These are phyloP conservation scores for Tupaia tana DNA, from an alignment of 2,113 vertebrate species.

Conservation along the genomic window DNA sequence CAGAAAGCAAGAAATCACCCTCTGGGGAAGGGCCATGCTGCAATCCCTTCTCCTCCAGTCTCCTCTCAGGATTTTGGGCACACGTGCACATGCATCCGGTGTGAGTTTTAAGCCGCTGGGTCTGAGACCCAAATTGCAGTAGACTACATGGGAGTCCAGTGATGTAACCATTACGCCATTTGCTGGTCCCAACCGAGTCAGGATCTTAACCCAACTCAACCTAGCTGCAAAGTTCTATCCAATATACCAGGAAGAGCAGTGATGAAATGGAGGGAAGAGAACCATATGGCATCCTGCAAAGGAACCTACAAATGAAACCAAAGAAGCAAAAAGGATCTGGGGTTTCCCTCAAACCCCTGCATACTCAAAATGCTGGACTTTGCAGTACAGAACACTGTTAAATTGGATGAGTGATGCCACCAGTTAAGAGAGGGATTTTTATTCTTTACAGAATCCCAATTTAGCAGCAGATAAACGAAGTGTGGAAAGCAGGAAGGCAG, in stretches of 20 bases:
- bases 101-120: too few relatives aligned
- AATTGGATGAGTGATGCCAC: background rate
- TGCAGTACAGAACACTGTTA: background rate
- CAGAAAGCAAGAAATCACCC: too few relatives aligned
- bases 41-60: too few relatives aligned
- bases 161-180: too few relatives aligned
- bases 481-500: background rate
- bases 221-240: background rate
- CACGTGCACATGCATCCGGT: too few relatives aligned
- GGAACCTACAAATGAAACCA: background rate
- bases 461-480: background rate
- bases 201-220: background rate
- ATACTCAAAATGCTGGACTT: background rate
- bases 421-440: constrained; percentile 8
- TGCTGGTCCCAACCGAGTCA: too few relatives aligned
- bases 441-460: background rate
- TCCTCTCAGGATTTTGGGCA: too few relatives aligned
- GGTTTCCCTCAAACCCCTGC: background rate
- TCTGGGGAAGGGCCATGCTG: too few relatives aligned
- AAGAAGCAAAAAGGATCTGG: background rate
- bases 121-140: too few relatives aligned
- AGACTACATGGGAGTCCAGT: too few relatives aligned
- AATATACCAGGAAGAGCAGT: background rate
- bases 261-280: background rate
- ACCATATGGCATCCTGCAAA: background rate